Evolutionary conservation across 30 jellyfish, hydroid and myxozoan genomes (phyloP).

Genomic region (Clytia hemisphaerica): DNA sequence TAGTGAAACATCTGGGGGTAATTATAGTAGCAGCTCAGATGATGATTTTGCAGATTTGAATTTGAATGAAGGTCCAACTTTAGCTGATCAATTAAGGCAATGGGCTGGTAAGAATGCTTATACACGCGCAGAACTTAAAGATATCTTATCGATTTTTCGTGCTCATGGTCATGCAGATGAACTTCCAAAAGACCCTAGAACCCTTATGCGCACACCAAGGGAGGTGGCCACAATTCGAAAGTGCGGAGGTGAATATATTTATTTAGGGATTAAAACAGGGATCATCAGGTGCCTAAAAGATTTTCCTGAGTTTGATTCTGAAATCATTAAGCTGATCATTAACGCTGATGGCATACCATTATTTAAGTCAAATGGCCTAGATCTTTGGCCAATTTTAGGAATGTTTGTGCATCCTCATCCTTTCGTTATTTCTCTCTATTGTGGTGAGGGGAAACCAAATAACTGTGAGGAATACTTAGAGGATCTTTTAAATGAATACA

Average conservation of each 20-base stretch:
- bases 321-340: too few species aligned
- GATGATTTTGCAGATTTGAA: too few species aligned
- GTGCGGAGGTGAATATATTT: slow-evolving; percentile 23
- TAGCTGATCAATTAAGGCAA: too few species aligned
- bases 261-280: background rate
- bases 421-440: too few species aligned
- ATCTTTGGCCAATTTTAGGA: slow-evolving; percentile 54
- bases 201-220: slow-evolving; percentile 19
- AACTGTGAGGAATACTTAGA: background rate
- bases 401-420: too few species aligned
- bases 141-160: background rate
- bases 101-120: slow-evolving; percentile 14
- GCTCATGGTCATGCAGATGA: background rate
- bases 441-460: too few species aligned
- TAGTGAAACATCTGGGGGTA: too few species aligned
- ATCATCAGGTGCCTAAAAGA: too few species aligned
- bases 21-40: too few species aligned
- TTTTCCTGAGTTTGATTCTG: too few species aligned
- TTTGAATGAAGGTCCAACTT: too few species aligned
- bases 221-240: background rate
- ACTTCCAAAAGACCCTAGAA: slow-evolving; percentile 34
- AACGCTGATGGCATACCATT: too few species aligned
- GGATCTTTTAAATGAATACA: slow-evolving; percentile 26
- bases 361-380: slow-evolving; percentile 23
- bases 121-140: background rate